Base-by-base conservation (phyloP, 2,113 vertebrate species). In the Platycercus adscitus region DNA sequence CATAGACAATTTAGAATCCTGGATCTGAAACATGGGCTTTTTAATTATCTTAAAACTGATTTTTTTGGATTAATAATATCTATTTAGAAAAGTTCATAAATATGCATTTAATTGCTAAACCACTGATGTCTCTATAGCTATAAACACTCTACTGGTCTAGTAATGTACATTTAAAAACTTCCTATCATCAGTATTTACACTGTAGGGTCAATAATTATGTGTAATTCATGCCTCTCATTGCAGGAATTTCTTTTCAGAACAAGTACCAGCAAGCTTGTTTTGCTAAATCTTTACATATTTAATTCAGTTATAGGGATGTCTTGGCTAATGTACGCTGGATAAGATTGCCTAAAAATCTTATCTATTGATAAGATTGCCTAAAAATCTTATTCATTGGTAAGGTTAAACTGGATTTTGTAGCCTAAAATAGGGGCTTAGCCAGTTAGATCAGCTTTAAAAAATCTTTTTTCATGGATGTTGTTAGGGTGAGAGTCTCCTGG, bases 161-260 rank as follows among this genome's bases (percentile, higher is more conserved):
- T 87, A 91, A 84, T 8, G 49, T 50, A 91, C 50, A 72, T 89
- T 81, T 80, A 88, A 97, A 92, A 96, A 77, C 68, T 94, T 82
- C 77, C 75, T 92, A 94, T 85, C 82, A 81, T 88, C 68, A 15
- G 33, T 94, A 71, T 93, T 96, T 89, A 91, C 77, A 89, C 26
- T 93, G 35, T 55, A 80, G 33, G 81, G 78, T 81, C 89, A 95
- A 86, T 90, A 86, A 91, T 91, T 92, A 81, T 61, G 24, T 78
- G 81, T 47, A 81, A 88, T 84, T 95, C 81, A 76, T 87, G 50
- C 63, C 28, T 84, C 63, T 80, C 44, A 60, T 69, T 84, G 61
- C 89, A 92, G 65, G 41, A 47, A 44, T 39, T 89, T 75, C 66
- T 91, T 82, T 58, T 18, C 68, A 21, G 78, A 86, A 55, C 81